Evolutionary conservation across 2,113 vertebrate genomes (phyloP).

Genomic region (Cavia aperea): DNA sequence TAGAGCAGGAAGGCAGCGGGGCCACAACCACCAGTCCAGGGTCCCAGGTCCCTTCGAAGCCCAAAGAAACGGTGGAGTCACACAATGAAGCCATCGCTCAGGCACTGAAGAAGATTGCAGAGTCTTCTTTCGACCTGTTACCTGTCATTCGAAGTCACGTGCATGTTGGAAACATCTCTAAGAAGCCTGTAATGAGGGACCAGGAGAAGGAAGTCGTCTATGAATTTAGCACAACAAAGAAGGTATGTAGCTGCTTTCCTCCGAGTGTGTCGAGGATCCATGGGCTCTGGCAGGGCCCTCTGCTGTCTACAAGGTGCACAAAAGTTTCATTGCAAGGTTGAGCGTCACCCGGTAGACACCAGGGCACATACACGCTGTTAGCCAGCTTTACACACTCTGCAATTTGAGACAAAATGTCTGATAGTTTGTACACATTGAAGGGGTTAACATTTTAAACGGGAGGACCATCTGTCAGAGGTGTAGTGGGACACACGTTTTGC

Average conservation of each 20-base stretch:
- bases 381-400: not conserved
- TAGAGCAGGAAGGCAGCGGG: constrained; percentile 23
- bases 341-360: rapidly evolving
- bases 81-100: constrained; percentile 60
- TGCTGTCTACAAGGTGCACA: rapidly evolving
- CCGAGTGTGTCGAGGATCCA: rapidly evolving
- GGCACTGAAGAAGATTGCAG: constrained; percentile 80
- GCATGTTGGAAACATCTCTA: constrained; percentile 81
- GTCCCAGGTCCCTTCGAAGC: constrained; percentile 2
- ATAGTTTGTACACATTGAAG: not conserved
- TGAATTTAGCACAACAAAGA: constrained; percentile 80
- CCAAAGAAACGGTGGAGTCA: constrained; percentile 45
- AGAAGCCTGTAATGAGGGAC: constrained; percentile 86
- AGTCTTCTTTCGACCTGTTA: constrained; percentile 86
- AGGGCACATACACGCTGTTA: not conserved
- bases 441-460: not conserved
- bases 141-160: constrained; percentile 88
- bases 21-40: not conserved
- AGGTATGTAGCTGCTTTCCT: constrained; percentile 73
- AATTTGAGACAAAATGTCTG: not conserved
- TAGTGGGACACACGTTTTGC: rapidly evolving
- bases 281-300: not conserved
- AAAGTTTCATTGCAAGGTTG: too few relatives aligned
- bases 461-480: not conserved
- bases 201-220: constrained; percentile 89